These are phyloP conservation scores for Anthoptus insignis DNA, from an alignment of 2,888 invertebrate species.

Conservation along the genomic window DNA sequence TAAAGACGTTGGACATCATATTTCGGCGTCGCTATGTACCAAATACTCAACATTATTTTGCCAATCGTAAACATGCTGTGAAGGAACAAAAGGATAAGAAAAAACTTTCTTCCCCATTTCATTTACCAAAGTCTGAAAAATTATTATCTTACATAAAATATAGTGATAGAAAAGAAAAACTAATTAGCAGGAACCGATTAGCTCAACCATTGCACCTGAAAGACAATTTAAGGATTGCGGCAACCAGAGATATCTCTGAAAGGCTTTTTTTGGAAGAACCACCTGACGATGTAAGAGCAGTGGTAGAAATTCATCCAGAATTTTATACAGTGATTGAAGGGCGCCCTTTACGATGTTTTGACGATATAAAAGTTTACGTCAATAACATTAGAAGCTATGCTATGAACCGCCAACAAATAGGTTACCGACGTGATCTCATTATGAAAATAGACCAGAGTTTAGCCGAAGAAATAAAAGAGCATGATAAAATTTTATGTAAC, in stretches of 20 bases:
- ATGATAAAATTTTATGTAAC: slow-evolving; percentile 65
- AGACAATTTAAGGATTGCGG: slow-evolving; percentile 76
- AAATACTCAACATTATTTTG: slow-evolving; percentile 80
- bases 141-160: slow-evolving; percentile 79
- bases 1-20: slow-evolving; percentile 78
- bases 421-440: slow-evolving; percentile 75
- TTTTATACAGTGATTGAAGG: slow-evolving; percentile 89
- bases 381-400: slow-evolving; percentile 82
- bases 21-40: slow-evolving; percentile 78
- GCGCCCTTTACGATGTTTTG: slow-evolving; percentile 85
- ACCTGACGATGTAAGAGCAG: slow-evolving; percentile 84
- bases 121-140: slow-evolving; percentile 75
- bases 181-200: slow-evolving; percentile 60
- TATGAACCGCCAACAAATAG: slow-evolving; percentile 81
- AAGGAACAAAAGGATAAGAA: slow-evolving; percentile 51
- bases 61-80: slow-evolving; percentile 72
- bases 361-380: slow-evolving; percentile 87
- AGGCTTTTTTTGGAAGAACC: slow-evolving; percentile 86
- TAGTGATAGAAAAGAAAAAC: slow-evolving; percentile 75
- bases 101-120: slow-evolving; percentile 66
- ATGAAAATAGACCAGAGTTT: slow-evolving; percentile 71
- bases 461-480: slow-evolving; percentile 65
- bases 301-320: slow-evolving; percentile 89
- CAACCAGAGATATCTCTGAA: slow-evolving; percentile 83
- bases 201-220: slow-evolving; percentile 70